Evolutionary conservation across 2,113 vertebrate species (phyloP), one percentile per base, ranked within the genome.

Genomic region (Oenanthe melanoleuca): DNA sequence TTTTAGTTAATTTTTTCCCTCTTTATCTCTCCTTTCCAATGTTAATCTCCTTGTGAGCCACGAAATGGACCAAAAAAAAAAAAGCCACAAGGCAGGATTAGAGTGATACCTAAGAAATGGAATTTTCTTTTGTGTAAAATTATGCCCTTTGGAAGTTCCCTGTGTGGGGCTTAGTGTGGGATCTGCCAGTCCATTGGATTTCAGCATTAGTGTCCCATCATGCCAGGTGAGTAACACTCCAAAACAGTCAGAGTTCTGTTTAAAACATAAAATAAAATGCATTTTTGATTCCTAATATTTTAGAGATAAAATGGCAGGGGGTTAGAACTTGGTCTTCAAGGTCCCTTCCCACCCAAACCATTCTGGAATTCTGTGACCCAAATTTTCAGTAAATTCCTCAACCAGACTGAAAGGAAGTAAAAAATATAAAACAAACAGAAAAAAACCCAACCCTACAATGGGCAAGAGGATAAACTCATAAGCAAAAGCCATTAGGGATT

Each of bases 261-360:
- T 55, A 40, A 72, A 75, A 24, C 8, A 69, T 3, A 8, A 59
- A 53, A 19, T 8, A 40, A 71, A 73, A 15, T 0, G 0, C 5
- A n/a, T 15, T 23, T 60, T 59, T 33, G 63, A 81, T 33, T 26
- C 14, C 29, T 2, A 15, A 52, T 29, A 28, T 17, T 52, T 52
- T 52, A 52, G 50, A 52, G 50, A 52, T 11, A 52, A 29, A 52
- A 52, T 7, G 16, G 42, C 42, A 57, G 20, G 19, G 38, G n/a
- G 2, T 34, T 20, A 11, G 34, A 80, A 64, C 34, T 64, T 2
- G 57, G 25, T 64, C 50, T 50, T 26, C 22, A 80, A 64, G 57
- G 34, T 42, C 31, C 21, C 21, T 64, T 56, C 66, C 21, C 6
- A 53, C 3, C 7, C n/a, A 66, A 88, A 65, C 45, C 59, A 37